Evolutionary conservation across 2,797 vertebrate genomes (phyloP).

Genomic region (Loris lydekkerianus): DNA sequence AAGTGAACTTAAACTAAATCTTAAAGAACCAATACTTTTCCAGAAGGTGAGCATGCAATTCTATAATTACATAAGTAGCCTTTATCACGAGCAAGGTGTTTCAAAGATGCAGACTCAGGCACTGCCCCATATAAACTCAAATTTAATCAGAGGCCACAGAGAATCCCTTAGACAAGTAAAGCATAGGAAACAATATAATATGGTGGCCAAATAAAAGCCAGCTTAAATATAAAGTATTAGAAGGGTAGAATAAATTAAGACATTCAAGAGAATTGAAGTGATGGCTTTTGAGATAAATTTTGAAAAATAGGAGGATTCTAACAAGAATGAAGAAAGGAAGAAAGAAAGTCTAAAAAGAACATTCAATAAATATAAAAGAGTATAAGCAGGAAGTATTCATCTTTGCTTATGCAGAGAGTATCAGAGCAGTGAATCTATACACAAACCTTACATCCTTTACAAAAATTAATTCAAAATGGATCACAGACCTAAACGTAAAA

Average conservation of each 20-base stretch:
- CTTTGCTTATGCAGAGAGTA: neutral
- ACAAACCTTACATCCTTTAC: neutral
- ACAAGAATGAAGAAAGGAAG: neutral
- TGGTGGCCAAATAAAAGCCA: neutral
- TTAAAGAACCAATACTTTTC: neutral
- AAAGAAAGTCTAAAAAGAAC: neutral
- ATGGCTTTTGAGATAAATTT: conserved; percentile 22
- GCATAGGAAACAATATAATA: neutral
- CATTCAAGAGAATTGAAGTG: neutral
- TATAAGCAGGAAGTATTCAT: neutral
- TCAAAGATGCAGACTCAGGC: neutral
- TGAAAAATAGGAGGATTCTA: conserved; percentile 35
- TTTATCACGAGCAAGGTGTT: neutral
- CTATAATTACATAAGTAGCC: neutral
- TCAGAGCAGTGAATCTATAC: neutral
- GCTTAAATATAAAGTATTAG: neutral
- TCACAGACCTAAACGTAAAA: neutral
- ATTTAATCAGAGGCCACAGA: neutral
- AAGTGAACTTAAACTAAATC: conserved; percentile 12
- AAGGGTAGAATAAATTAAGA: neutral
- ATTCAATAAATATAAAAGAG: neutral
- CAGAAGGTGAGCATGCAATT: neutral
- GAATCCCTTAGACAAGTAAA: neutral
- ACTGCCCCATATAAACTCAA: conserved; percentile 29
- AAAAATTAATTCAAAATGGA: neutral